A percentile compares a stretch with the other conserved stretches of the same genome.
These are phyloP conservation scores for Agrochola litura DNA, from an alignment of 2,888 invertebrate species.

Conservation along the genomic window DNA sequence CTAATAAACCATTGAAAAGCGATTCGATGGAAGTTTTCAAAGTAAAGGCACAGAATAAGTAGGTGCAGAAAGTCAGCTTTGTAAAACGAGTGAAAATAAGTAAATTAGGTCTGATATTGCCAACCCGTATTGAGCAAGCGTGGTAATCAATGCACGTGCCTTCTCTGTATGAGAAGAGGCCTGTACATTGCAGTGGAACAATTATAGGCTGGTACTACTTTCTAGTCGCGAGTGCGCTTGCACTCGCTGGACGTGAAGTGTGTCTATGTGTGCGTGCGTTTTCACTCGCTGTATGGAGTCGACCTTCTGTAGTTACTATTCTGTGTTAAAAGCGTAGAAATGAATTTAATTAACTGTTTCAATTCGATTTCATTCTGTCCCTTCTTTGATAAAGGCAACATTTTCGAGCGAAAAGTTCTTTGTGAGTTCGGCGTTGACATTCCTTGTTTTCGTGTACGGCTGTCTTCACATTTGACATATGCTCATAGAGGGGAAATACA, in stretches of 20 bases:
- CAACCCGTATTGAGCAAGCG: no score
- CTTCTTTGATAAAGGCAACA: constrained; percentile 30
- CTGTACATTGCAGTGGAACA: no score
- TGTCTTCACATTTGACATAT: constrained; percentile 30
- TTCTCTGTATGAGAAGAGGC: no score
- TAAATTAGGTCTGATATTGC: no score
- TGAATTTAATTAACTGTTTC: constrained; percentile 64
- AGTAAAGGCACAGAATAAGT: background rate
- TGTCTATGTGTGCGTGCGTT: background rate
- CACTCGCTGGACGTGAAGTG: background rate
- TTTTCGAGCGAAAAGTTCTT: constrained; percentile 35
- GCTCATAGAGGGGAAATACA: background rate
- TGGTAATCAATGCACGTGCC: no score
- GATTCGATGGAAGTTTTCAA: constrained; percentile 21
- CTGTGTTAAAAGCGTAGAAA: constrained; percentile 18
- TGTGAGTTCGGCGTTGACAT: constrained; percentile 45
- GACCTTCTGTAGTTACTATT: background rate
- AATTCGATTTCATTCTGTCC: constrained; percentile 61
- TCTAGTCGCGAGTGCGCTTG: background rate
- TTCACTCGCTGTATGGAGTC: background rate
- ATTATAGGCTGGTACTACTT: no score
- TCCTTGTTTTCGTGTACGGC: constrained; percentile 22
- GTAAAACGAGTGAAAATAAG: background rate
- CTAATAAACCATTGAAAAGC: constrained; percentile 38
- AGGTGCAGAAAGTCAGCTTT: background rate